A percentile compares a stretch with the other conserved stretches of the same genome.
phyloP scores from a whole-genome alignment of 2,888 invertebrate genomes.

The Agapetus fuscipes region DNA sequence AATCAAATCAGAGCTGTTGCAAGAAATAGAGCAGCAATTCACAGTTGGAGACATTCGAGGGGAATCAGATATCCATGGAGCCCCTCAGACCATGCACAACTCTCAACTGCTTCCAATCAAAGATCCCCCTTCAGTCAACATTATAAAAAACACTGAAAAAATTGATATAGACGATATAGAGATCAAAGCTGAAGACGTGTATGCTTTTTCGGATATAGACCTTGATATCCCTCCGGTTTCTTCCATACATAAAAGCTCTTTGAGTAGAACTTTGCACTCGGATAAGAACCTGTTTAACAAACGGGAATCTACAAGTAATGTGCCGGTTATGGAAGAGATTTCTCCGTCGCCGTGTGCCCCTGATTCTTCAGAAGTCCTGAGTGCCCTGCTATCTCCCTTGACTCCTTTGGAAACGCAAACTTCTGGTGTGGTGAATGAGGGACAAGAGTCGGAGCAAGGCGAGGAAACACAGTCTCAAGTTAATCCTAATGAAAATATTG shows the following conservation, averaged over 20 bases:
- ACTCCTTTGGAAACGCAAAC: constrained; percentile 11
- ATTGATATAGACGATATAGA: constrained; percentile 43
- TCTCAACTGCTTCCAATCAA: constrained; percentile 21
- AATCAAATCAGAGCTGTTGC: constrained; percentile 26
- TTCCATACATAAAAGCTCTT: constrained; percentile 30
- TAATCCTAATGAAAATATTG: not conserved
- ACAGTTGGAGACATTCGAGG: constrained; percentile 27
- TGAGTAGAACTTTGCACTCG: constrained; percentile 14
- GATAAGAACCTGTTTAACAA: constrained; percentile 20
- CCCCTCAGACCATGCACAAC: constrained; percentile 9
- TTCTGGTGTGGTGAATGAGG: constrained; percentile 2
- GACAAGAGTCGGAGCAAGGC: too few species aligned
- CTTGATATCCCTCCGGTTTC: constrained; percentile 39
- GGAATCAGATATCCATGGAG: constrained; percentile 5
- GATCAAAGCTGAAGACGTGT: constrained; percentile 43
- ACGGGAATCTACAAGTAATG: constrained; percentile 8
- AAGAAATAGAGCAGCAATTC: constrained; percentile 39
- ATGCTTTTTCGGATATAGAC: constrained; percentile 40
- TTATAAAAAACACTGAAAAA: constrained; percentile 23
- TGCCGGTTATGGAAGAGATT: constrained; percentile 10
- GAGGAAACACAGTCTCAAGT: too few species aligned
- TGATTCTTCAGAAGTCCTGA: constrained; percentile 12
- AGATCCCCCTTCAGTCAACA: constrained; percentile 19
- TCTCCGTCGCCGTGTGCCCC: constrained; percentile 7
- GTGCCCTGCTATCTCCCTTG: constrained; percentile 13